Evolutionary conservation across 64 coral and sea anemone species (phyloP), one percentile per base, ranked within the genome.

Genomic region (Acropora tenuis): DNA sequence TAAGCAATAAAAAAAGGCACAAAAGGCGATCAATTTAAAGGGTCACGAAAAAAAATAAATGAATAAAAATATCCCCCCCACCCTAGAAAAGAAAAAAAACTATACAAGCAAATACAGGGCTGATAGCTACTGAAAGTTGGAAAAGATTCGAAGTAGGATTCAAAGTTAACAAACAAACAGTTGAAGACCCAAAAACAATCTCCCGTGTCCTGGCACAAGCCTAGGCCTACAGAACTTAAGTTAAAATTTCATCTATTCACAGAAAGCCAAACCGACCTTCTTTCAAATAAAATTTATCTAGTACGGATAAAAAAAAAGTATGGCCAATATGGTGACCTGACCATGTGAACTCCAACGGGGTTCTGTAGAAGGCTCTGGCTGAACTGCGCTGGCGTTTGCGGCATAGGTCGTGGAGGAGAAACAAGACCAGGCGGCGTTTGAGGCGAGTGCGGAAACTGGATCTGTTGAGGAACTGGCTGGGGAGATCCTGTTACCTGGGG

Each of bases 251-350:
- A 41, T 61, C 79, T 43, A 52, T 55, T 17, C 49, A 6, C 20
- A n/a, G 48, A 55, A 18, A 5, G 1, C 13, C 43, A 44, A 18
- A 76, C 43, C 47, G 6, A 76, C 47, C 42, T 46, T 8, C 74
- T 44, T 8, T 9, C 15, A 12, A 80, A 16, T 55, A 9, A 4
- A 43, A 6, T 9, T 48, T 3, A 48, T 49, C 6, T 7, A 68
- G n/a, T 71, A 65, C 47, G 19, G 3, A 85, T 17, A 19, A 19
- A 72, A 49, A 72, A 49, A 43, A 43, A 71, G 82, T 71, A 85
- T 71, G 82, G 82, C 82, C 82, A 85, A 85, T 85, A 85, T 71
- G 82, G 82, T 72, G 82, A 19, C 16, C 82, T 85, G 82, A 85
- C 82, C 82, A 85, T 72, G 82, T 85, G 82, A 15, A 65, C 15